These are phyloP conservation scores for Holocentrus rufus DNA, from an alignment of 2,797 vertebrate species.

Conservation along the genomic window DNA sequence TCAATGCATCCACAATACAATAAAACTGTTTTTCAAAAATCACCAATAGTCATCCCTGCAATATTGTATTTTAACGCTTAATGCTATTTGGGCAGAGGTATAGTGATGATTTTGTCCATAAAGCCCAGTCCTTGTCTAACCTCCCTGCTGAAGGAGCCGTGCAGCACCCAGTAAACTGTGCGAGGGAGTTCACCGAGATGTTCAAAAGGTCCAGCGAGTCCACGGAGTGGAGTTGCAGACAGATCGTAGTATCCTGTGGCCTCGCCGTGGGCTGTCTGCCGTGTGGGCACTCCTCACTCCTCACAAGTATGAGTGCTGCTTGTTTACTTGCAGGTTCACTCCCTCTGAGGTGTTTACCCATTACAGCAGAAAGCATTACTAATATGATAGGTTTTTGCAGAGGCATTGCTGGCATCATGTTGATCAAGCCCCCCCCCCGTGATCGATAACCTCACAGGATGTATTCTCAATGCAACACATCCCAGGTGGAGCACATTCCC, in stretches of 20 bases:
- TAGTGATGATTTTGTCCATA: no score
- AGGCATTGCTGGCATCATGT: neutral
- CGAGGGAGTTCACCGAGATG: slow-evolving; percentile 7
- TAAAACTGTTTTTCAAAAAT: no score
- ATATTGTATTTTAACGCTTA: no score
- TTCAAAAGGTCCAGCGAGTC: slow-evolving; percentile 3
- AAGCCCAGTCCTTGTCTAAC: neutral
- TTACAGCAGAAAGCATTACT: slow-evolving; percentile 3
- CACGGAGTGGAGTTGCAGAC: neutral
- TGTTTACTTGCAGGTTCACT: slow-evolving; percentile 28
- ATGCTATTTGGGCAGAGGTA: no score
- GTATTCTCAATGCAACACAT: neutral
- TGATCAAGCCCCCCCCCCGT: no score
- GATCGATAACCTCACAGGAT: neutral
- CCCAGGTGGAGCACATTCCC: no score
- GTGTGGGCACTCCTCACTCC: slow-evolving; percentile 50
- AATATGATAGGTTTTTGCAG: neutral
- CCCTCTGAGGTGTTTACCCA: slow-evolving; percentile 17
- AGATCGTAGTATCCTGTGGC: slow-evolving; percentile 36
- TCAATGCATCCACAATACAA: no score
- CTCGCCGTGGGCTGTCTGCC: slow-evolving; percentile 48
- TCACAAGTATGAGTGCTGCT: slow-evolving; percentile 26
- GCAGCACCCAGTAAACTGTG: slow-evolving; percentile 1
- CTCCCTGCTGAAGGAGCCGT: neutral
- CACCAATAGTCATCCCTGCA: no score